These are phyloP conservation scores for Premnoplex brunnescens DNA, from an alignment of 2,797 vertebrate species.

Conservation along the genomic window DNA sequence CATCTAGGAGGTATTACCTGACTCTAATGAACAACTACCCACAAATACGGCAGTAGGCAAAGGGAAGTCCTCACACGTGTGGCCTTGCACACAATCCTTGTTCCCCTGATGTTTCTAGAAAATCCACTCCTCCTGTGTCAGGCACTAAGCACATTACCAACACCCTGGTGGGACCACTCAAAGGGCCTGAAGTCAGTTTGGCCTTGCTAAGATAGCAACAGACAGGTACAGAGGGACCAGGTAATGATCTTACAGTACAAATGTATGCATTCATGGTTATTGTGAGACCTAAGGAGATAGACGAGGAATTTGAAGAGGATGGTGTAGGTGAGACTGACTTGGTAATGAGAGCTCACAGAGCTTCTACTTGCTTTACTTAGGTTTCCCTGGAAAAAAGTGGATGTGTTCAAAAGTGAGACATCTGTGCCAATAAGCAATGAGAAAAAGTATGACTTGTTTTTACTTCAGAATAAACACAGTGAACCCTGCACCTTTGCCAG, in stretches of 20 bases:
- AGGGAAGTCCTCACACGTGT: not conserved
- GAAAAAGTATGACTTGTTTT: constrained; percentile 32
- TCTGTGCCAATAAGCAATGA: not conserved
- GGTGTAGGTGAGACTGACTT: not conserved
- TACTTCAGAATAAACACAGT: not conserved
- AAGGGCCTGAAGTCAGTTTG: not conserved
- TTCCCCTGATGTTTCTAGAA: not conserved
- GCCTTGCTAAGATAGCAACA: not conserved
- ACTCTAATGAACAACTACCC: too few species aligned
- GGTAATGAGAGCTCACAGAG: not conserved
- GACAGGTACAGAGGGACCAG: not conserved
- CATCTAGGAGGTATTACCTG: not conserved
- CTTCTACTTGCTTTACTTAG: not conserved
- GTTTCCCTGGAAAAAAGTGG: not conserved
- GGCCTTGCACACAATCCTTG: not conserved
- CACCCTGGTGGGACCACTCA: accelerated
- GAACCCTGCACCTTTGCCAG: not conserved
- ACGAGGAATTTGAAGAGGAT: not conserved
- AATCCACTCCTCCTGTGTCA: not conserved
- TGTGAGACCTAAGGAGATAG: not conserved
- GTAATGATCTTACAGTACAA: not conserved
- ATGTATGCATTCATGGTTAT: not conserved
- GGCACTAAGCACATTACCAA: not conserved
- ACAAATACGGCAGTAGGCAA: not conserved
- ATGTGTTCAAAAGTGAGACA: not conserved